phyloP scores from a whole-genome alignment of 1,140 invertebrate species.

The Aphelenchoides avenae region DNA sequence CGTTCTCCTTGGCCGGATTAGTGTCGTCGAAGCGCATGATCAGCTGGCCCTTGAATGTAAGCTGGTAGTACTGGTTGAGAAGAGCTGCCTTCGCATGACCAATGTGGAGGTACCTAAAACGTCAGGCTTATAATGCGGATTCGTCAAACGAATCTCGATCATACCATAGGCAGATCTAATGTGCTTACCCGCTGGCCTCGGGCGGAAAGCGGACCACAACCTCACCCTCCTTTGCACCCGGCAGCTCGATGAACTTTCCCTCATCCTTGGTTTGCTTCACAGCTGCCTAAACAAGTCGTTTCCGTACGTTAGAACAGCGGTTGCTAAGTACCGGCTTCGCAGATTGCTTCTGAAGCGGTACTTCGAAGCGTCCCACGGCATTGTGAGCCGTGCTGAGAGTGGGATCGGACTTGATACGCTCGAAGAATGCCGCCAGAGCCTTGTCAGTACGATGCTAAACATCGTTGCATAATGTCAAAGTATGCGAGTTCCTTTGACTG shows the following conservation, averaged over 20 bases:
- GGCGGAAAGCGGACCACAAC: slow-evolving; percentile 92
- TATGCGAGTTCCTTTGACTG: too few relatives aligned
- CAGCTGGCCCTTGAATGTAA: slow-evolving; percentile 83
- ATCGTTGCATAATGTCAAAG: too few relatives aligned
- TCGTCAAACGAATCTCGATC: slow-evolving; percentile 1
- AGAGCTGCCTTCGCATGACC: slow-evolving; percentile 98
- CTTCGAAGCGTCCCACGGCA: too few relatives aligned
- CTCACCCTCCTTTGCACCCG: slow-evolving; percentile 89
- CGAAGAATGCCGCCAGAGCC: too few relatives aligned
- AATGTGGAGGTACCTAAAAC: slow-evolving; percentile 81
- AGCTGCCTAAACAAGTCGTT: too few relatives aligned
- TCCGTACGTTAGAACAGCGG: too few relatives aligned
- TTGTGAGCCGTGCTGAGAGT: too few relatives aligned
- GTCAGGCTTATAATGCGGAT: slow-evolving; percentile 9
- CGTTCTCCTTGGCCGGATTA: slow-evolving; percentile 97
- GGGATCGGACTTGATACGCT: too few relatives aligned
- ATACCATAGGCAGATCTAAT: slow-evolving; percentile 19
- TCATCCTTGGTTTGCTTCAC: slow-evolving; percentile 65
- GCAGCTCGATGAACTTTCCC: slow-evolving; percentile 92
- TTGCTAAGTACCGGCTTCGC: too few relatives aligned
- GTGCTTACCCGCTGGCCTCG: slow-evolving; percentile 81
- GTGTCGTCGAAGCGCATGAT: slow-evolving; percentile 99
- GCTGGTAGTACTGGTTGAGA: slow-evolving; percentile 93
- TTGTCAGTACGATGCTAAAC: too few relatives aligned
- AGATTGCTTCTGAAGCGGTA: too few relatives aligned